phyloP scores from a whole-genome alignment of 2,888 invertebrate species.

The Crocallis elinguaria region DNA sequence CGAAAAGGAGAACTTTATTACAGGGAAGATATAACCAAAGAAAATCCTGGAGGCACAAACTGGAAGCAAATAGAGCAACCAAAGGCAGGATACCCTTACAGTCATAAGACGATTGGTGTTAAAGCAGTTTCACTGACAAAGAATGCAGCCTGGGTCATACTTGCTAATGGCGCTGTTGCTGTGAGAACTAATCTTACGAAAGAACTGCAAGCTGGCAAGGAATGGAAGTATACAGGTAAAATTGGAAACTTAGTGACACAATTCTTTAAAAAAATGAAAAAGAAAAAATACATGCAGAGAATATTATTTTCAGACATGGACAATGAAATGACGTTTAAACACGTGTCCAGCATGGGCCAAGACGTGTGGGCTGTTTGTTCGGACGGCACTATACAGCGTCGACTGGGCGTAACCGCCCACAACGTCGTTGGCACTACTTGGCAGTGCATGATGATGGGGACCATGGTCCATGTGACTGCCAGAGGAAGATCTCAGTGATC shows the following conservation, averaged over 20 bases:
- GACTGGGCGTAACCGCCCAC: slow-evolving; percentile 89
- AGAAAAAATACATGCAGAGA: slow-evolving; percentile 20
- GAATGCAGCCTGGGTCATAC: slow-evolving; percentile 92
- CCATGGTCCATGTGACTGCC: slow-evolving; percentile 69
- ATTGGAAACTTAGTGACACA: slow-evolving; percentile 60
- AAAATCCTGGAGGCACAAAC: slow-evolving; percentile 87
- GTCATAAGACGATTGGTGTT: slow-evolving; percentile 77
- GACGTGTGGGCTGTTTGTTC: slow-evolving; percentile 92
- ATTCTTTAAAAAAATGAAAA: slow-evolving; percentile 19
- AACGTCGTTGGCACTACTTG: slow-evolving; percentile 92
- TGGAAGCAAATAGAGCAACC: slow-evolving; percentile 93
- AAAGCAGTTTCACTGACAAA: slow-evolving; percentile 90
- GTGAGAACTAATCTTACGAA: slow-evolving; percentile 91
- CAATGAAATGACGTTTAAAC: slow-evolving; percentile 85
- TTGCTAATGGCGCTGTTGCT: slow-evolving; percentile 89
- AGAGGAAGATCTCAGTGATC: slow-evolving; percentile 50
- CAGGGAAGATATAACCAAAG: slow-evolving; percentile 89
- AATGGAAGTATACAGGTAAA: slow-evolving; percentile 88
- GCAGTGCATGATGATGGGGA: slow-evolving; percentile 87
- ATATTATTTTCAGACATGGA: slow-evolving; percentile 53
- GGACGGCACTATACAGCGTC: slow-evolving; percentile 88
- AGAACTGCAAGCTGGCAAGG: slow-evolving; percentile 92
- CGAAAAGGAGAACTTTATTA: slow-evolving; percentile 94
- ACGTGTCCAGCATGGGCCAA: slow-evolving; percentile 87
- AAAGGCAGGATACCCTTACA: slow-evolving; percentile 60